Percentiles rank a stretch among this genome's conserved stretches.
Evolutionary conservation across 2,113 vertebrate species (phyloP).

Genomic region (Urocolius indicus): DNA sequence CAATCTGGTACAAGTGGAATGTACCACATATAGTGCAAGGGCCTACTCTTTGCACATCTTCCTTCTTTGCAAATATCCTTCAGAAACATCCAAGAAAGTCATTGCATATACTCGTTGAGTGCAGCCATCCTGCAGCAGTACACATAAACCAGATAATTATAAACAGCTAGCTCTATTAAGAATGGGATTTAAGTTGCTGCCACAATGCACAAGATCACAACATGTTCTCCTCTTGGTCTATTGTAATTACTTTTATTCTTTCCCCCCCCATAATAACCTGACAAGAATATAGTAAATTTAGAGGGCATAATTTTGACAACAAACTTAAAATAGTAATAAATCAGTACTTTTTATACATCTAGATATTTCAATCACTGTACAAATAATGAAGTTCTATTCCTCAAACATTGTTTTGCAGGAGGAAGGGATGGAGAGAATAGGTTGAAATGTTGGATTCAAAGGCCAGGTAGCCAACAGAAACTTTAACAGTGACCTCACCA

Average conservation of each 20-base stretch:
- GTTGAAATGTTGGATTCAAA: background rate
- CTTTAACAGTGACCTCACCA: background rate
- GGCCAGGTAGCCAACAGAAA: background rate
- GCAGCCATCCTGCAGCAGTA: slow-evolving; percentile 86
- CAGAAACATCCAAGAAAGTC: slow-evolving; percentile 86
- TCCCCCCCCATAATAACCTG: background rate
- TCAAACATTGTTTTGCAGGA: background rate
- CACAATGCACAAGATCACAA: slow-evolving; percentile 79
- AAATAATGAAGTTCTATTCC: background rate
- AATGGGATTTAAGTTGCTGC: slow-evolving; percentile 77
- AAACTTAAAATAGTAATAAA: background rate
- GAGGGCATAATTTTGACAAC: slow-evolving; percentile 39
- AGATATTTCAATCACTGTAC: background rate
- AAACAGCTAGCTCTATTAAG: slow-evolving; percentile 78
- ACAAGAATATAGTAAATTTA: slow-evolving; percentile 57
- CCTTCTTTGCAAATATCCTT: slow-evolving; percentile 85
- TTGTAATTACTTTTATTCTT: background rate
- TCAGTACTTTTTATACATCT: background rate
- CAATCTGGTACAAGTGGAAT: slow-evolving; percentile 82
- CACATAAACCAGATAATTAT: slow-evolving; percentile 86
- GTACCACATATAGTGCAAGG: slow-evolving; percentile 82
- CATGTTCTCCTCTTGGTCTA: slow-evolving; percentile 49
- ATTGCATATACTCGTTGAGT: slow-evolving; percentile 85
- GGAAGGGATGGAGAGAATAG: background rate
- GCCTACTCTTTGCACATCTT: slow-evolving; percentile 84